Percentiles rank a stretch among this genome's conserved stretches.
phyloP scores from a whole-genome alignment of 2,888 invertebrate species.

The Cerastis leucographa region DNA sequence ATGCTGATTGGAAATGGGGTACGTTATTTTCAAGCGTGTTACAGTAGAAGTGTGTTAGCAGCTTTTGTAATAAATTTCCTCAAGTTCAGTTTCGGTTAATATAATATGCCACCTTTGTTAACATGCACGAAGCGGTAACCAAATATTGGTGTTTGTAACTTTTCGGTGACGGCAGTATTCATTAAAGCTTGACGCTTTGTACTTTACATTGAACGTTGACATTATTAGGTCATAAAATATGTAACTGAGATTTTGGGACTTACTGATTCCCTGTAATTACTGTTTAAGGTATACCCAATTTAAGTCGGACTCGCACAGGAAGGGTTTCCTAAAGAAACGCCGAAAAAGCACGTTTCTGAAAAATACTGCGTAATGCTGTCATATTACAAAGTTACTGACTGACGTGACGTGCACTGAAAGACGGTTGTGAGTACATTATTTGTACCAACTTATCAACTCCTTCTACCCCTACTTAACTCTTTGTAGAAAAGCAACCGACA shows the following conservation, averaged over 20 bases:
- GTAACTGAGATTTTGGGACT: constrained; percentile 37
- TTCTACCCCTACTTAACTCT: background rate
- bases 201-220: constrained; percentile 38
- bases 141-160: constrained; percentile 83
- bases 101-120: constrained; percentile 85
- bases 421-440: background rate
- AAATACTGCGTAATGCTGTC: background rate
- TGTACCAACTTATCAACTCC: background rate
- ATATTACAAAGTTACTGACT: no score
- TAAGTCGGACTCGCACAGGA: background rate
- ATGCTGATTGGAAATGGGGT: background rate
- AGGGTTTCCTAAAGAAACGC: background rate
- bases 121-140: constrained; percentile 78
- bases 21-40: background rate
- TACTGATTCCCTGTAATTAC: background rate
- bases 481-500: background rate
- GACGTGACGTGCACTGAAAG: background rate
- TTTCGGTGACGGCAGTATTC: constrained; percentile 72
- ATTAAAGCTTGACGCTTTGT: constrained; percentile 70
- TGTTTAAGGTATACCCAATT: background rate
- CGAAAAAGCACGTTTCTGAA: background rate
- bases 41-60: constrained; percentile 68
- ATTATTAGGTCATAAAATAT: constrained; percentile 40
- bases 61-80: constrained; percentile 82
- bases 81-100: constrained; percentile 83